Percentiles rank a stretch among this genome's conserved stretches.
phyloP scores from a whole-genome alignment of 1,140 invertebrate species.

The Dinothrombium tinctorium region DNA sequence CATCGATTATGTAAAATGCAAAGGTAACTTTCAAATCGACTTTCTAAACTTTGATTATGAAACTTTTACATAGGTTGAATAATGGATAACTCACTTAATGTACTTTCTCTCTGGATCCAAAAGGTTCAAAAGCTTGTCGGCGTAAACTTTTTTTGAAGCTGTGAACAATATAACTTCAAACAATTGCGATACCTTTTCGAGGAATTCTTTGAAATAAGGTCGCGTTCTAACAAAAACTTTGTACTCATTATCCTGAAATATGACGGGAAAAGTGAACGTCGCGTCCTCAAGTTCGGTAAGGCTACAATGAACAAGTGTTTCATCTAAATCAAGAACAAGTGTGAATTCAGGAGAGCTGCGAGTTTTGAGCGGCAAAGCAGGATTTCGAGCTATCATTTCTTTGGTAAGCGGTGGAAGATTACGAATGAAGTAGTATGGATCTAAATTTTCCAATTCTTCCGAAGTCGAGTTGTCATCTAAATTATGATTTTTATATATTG shows the following conservation, averaged over 20 bases:
- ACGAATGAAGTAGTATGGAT: slow-evolving; percentile 59
- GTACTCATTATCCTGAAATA: slow-evolving; percentile 72
- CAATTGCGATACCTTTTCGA: slow-evolving; percentile 59
- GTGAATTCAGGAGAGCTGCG: slow-evolving; percentile 78
- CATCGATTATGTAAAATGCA: background rate
- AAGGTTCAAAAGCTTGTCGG: slow-evolving; percentile 76
- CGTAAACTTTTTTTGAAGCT: slow-evolving; percentile 83
- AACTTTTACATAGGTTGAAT: background rate
- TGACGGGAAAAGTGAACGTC: slow-evolving; percentile 73
- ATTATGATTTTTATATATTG: no score
- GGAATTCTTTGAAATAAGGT: slow-evolving; percentile 71
- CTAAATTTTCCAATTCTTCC: slow-evolving; percentile 6
- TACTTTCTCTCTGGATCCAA: slow-evolving; percentile 65
- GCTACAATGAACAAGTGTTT: slow-evolving; percentile 86
- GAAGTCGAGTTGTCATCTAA: background rate
- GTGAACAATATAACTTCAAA: slow-evolving; percentile 94
- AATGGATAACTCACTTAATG: slow-evolving; percentile 43
- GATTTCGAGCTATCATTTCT: slow-evolving; percentile 51
- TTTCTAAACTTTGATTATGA: background rate
- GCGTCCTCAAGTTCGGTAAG: slow-evolving; percentile 73
- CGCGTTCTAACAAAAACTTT: slow-evolving; percentile 65
- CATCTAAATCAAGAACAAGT: slow-evolving; percentile 69
- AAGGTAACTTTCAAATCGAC: background rate
- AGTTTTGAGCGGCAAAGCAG: slow-evolving; percentile 62
- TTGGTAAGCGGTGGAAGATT: slow-evolving; percentile 65